phyloP scores from a whole-genome alignment of 2,888 invertebrate genomes.

The Rugalucina vietnamica region DNA sequence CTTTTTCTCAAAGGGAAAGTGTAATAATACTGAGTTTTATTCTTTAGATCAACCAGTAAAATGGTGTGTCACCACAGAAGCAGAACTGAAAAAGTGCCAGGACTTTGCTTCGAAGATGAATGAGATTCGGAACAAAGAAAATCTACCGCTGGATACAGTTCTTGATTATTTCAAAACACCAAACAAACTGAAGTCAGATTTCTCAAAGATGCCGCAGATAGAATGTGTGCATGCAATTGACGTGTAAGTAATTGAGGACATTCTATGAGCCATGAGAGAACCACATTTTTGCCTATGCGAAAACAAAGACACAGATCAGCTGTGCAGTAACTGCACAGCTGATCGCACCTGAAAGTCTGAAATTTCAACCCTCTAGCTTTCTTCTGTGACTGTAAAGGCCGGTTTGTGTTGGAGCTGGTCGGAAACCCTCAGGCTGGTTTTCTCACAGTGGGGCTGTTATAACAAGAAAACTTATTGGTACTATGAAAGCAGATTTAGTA shows the following conservation, averaged over 20 bases:
- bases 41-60: conserved; percentile 58
- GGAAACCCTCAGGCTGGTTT: too few relatives aligned
- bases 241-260: conserved; percentile 77
- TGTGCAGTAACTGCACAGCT: too few relatives aligned
- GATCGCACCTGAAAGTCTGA: too few relatives aligned
- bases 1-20: neutral
- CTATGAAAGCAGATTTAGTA: too few relatives aligned
- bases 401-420: too few relatives aligned
- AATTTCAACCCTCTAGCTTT: too few relatives aligned
- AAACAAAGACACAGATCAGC: too few relatives aligned
- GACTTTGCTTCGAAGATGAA: conserved; percentile 86
- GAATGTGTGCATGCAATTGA: conserved; percentile 71
- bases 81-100: conserved; percentile 93
- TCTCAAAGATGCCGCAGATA: conserved; percentile 84
- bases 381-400: too few relatives aligned
- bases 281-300: too few relatives aligned
- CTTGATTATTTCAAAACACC: conserved; percentile 85
- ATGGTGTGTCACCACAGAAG: conserved; percentile 94
- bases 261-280: too few relatives aligned
- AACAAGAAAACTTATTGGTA: too few relatives aligned
- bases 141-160: conserved; percentile 27
- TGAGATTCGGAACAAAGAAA: neutral
- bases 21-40: neutral
- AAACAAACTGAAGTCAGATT: conserved; percentile 86
- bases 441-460: too few relatives aligned